A percentile compares a stretch with the other conserved stretches of the same genome.
These are phyloP conservation scores for Troides oblongomaculatus DNA, from an alignment of 2,888 invertebrate genomes.

Conservation along the genomic window DNA sequence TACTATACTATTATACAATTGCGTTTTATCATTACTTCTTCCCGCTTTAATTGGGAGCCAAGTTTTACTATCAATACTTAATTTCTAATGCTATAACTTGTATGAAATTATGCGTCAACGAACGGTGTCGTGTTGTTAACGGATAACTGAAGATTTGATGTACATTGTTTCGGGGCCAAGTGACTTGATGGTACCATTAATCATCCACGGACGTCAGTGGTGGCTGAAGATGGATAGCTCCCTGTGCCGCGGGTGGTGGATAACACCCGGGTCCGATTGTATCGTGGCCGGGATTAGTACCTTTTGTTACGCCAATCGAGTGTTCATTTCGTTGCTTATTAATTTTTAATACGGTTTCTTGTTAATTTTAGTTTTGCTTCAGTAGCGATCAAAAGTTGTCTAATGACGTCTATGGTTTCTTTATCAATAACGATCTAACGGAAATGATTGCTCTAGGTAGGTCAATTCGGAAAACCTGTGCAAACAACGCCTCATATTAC, in stretches of 20 bases:
- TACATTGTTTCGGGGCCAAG: slow-evolving; percentile 43
- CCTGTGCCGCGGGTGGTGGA: slow-evolving; percentile 28
- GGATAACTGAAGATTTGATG: slow-evolving; percentile 30
- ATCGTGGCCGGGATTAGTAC: slow-evolving; percentile 34
- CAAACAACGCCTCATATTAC: too few relatives aligned
- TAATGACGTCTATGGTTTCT: too few relatives aligned
- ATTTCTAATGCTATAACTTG: not conserved
- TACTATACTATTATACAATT: too few relatives aligned
- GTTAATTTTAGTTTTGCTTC: not conserved
- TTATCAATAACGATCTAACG: too few relatives aligned
- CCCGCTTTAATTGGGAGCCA: not conserved
- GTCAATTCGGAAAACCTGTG: too few relatives aligned
- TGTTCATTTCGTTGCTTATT: slow-evolving; percentile 42
- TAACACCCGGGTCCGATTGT: slow-evolving; percentile 35
- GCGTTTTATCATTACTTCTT: not conserved
- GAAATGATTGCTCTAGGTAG: too few relatives aligned
- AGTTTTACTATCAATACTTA: not conserved
- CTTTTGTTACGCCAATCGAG: slow-evolving; percentile 39
- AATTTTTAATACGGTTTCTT: slow-evolving; percentile 27
- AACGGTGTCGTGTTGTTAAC: slow-evolving; percentile 25
- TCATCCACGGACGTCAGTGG: slow-evolving; percentile 51
- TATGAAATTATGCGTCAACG: not conserved
- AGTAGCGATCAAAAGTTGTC: slow-evolving; percentile 2
- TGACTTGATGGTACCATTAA: slow-evolving; percentile 48
- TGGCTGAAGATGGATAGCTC: slow-evolving; percentile 41